Percentiles rank a stretch among this genome's conserved stretches.
phyloP scores from a whole-genome alignment of 2,888 invertebrate species.

The Diaperis boleti region DNA sequence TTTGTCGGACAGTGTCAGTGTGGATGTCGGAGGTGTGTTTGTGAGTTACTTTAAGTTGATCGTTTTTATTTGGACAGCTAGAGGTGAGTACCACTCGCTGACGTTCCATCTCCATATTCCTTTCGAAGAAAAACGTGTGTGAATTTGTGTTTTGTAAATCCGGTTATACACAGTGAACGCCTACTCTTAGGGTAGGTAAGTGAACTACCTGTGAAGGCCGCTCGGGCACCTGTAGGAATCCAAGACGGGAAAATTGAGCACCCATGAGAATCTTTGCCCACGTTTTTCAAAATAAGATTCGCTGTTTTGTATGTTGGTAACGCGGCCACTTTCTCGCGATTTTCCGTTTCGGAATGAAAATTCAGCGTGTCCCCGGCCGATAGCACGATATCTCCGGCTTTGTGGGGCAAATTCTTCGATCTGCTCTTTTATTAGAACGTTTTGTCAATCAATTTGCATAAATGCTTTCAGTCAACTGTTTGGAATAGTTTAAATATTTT shows the following conservation, averaged over 20 bases:
- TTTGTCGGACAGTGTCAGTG: constrained; percentile 10
- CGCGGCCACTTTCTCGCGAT: constrained; percentile 19
- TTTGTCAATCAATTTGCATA: constrained; percentile 29
- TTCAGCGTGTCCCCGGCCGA: neutral
- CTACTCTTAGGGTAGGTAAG: constrained; percentile 53
- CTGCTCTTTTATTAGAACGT: constrained; percentile 22
- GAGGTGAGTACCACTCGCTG: constrained; percentile 36
- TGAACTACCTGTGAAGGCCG: constrained; percentile 54
- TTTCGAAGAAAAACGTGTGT: constrained; percentile 31
- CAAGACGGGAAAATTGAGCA: too few relatives aligned
- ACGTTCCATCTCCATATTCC: constrained; percentile 40
- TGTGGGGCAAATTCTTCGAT: constrained; percentile 17
- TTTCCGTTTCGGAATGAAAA: constrained; percentile 13
- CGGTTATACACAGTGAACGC: constrained; percentile 43
- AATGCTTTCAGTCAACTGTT: constrained; percentile 3
- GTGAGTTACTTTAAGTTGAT: neutral
- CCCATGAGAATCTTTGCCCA: neutral
- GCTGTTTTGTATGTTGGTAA: neutral
- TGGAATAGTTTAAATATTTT: constrained; percentile 10
- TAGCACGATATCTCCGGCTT: constrained; percentile 22
- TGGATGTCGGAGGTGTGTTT: constrained; percentile 14
- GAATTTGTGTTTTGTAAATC: constrained; percentile 38
- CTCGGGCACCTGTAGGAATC: constrained; percentile 56
- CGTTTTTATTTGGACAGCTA: constrained; percentile 9
- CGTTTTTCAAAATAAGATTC: neutral